Conservation (phyloP, 1,140 invertebrate species). For the Penaeus japonicus region DNA sequence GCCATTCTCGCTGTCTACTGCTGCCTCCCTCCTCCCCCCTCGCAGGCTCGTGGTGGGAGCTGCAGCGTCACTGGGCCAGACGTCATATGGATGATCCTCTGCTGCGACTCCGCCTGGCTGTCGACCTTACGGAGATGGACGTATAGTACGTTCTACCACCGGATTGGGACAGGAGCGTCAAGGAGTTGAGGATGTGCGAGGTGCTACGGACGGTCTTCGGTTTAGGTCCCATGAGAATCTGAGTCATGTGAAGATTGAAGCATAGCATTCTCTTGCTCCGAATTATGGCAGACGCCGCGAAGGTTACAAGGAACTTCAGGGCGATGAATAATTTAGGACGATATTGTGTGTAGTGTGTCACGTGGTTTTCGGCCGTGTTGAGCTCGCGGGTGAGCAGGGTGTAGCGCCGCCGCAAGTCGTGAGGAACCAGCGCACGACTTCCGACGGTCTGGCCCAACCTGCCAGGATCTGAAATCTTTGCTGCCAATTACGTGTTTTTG, state of each 20-base stretch:
- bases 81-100: slow-evolving; percentile 31
- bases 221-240: neutral
- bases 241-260: neutral
- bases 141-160: slow-evolving; percentile 20
- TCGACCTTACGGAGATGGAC: slow-evolving; percentile 47
- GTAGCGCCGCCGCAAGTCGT: slow-evolving; percentile 13
- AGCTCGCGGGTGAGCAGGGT: neutral
- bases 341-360: slow-evolving; percentile 23
- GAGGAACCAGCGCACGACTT: neutral
- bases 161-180: neutral
- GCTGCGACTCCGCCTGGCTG: slow-evolving; percentile 40
- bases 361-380: slow-evolving; percentile 12
- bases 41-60: slow-evolving; percentile 36
- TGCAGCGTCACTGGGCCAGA: slow-evolving; percentile 23
- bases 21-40: slow-evolving; percentile 10
- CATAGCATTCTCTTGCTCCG: neutral
- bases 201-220: slow-evolving; percentile 26
- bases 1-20: slow-evolving; percentile 38
- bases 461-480: slow-evolving; percentile 34
- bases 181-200: neutral
- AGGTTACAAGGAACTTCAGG: slow-evolving; percentile 17
- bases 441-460: neutral
- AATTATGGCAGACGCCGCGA: neutral
- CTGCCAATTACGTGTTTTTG: slow-evolving; percentile 50
- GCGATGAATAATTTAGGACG: slow-evolving; percentile 27